phyloP scores from a whole-genome alignment of 2,888 invertebrate genomes.

The Sarcophaga rosellei region DNA sequence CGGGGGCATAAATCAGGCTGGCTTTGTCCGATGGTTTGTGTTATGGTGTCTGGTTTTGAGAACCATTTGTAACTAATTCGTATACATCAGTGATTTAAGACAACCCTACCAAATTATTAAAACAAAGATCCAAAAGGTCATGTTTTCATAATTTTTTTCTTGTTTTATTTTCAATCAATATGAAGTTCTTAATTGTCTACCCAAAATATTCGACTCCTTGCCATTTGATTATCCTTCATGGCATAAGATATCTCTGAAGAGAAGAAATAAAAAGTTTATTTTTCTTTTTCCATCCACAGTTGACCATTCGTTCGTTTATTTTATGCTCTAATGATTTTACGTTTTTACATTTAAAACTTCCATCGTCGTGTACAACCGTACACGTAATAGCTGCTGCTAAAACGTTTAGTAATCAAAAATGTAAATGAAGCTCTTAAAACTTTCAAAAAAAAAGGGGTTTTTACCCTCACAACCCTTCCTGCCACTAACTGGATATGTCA shows the following conservation, averaged over 20 bases:
- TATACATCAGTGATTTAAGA: too few species aligned
- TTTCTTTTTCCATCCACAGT: slow-evolving; percentile 36
- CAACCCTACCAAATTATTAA: too few species aligned
- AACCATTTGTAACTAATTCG: too few species aligned
- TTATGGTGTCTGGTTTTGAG: too few species aligned
- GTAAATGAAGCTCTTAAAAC: slow-evolving; percentile 80
- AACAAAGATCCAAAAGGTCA: too few species aligned
- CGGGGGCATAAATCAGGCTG: too few species aligned
- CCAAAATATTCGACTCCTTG: too few species aligned
- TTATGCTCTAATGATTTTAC: slow-evolving; percentile 56
- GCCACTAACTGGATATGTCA: not conserved
- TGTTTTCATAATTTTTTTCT: too few species aligned
- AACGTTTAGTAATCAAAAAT: slow-evolving; percentile 79
- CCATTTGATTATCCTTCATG: not conserved
- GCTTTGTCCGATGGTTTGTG: too few species aligned
- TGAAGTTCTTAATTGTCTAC: too few species aligned
- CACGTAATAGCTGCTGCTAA: slow-evolving; percentile 31
- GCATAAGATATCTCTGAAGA: not conserved
- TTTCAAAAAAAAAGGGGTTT: slow-evolving; percentile 77
- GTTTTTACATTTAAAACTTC: slow-evolving; percentile 44
- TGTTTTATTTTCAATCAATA: too few species aligned
- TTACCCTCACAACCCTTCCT: not conserved
- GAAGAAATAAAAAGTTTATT: not conserved
- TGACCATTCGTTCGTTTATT: slow-evolving; percentile 60
- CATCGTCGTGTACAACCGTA: slow-evolving; percentile 6